Evolutionary conservation across 2,888 invertebrate species (phyloP).

Genomic region (Lamellibrachia columna): DNA sequence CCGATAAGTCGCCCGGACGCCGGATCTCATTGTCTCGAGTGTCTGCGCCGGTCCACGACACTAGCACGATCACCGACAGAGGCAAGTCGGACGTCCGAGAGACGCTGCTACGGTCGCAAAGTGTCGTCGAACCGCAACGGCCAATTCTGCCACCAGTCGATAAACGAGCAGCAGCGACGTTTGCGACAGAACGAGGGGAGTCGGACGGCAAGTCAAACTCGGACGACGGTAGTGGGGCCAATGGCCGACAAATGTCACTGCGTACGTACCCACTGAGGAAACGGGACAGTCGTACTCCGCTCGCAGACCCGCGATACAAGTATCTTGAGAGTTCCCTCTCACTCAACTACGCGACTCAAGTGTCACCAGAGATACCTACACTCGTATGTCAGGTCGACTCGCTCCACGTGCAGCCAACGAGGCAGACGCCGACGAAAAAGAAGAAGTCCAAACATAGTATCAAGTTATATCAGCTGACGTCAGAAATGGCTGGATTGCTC

Average conservation of each 20-base stretch:
- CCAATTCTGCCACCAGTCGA: neutral
- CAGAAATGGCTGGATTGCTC: neutral
- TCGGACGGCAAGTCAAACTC: neutral
- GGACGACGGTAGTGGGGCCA: neutral
- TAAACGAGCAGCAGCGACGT: neutral
- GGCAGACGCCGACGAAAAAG: neutral
- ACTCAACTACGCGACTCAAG: neutral
- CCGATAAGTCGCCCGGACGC: neutral
- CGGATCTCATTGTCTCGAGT: neutral
- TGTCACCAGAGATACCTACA: neutral
- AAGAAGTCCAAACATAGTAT: neutral
- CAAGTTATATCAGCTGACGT: neutral
- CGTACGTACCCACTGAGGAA: neutral
- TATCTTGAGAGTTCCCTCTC: conserved; percentile 26
- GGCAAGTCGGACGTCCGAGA: neutral
- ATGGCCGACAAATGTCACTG: neutral
- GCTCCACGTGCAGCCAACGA: neutral
- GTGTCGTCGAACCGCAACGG: neutral
- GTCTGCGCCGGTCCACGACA: neutral
- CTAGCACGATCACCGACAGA: neutral
- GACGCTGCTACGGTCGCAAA: neutral
- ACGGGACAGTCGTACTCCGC: conserved; percentile 21
- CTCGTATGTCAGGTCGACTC: conserved; percentile 1
- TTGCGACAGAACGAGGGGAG: neutral
- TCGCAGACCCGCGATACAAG: conserved; percentile 32